Percentiles rank a stretch among this genome's conserved stretches.
Conservation (phyloP, 2,888 invertebrate genomes). For the Heteropelma amictum region DNA sequence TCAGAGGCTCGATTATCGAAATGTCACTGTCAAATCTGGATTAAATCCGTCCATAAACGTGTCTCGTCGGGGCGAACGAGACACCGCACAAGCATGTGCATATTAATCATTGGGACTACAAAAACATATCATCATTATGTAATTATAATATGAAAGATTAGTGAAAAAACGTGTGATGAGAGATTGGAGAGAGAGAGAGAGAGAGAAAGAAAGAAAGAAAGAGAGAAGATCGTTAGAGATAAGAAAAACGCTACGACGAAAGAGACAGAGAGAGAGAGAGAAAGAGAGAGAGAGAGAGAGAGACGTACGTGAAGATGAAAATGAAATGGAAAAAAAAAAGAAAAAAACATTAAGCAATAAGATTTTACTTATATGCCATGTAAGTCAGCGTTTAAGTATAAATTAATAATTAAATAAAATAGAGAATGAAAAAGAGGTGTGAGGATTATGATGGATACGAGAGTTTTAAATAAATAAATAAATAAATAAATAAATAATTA, state of each 20-base stretch:
- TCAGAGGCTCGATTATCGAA: slow-evolving; percentile 65
- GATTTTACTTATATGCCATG: slow-evolving; percentile 76
- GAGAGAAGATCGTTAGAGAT: too few relatives aligned
- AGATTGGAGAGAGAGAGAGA: not conserved
- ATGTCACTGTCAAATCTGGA: slow-evolving; percentile 71
- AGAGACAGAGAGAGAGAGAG: not conserved
- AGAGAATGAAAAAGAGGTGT: slow-evolving; percentile 46
- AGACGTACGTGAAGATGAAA: slow-evolving; percentile 55
- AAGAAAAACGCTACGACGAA: slow-evolving; percentile 1
- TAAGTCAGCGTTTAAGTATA: slow-evolving; percentile 60
- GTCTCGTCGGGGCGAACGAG: slow-evolving; percentile 68
- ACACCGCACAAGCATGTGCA: slow-evolving; percentile 76
- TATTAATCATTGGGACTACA: slow-evolving; percentile 79
- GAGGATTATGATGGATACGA: slow-evolving; percentile 10
- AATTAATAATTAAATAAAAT: slow-evolving; percentile 53
- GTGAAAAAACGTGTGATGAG: slow-evolving; percentile 7
- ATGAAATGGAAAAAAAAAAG: slow-evolving; percentile 53
- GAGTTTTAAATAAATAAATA: slow-evolving; percentile 34
- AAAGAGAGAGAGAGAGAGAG: slow-evolving; percentile 41
- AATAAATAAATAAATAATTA: slow-evolving; percentile 51
- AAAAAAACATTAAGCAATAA: slow-evolving; percentile 76
- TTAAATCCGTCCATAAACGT: slow-evolving; percentile 71
- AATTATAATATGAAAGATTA: slow-evolving; percentile 60
- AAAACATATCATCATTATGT: slow-evolving; percentile 77
- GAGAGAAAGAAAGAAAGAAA: not conserved